Conservation (phyloP, 2,113 vertebrate species). For the Centropristis striata region DNA sequence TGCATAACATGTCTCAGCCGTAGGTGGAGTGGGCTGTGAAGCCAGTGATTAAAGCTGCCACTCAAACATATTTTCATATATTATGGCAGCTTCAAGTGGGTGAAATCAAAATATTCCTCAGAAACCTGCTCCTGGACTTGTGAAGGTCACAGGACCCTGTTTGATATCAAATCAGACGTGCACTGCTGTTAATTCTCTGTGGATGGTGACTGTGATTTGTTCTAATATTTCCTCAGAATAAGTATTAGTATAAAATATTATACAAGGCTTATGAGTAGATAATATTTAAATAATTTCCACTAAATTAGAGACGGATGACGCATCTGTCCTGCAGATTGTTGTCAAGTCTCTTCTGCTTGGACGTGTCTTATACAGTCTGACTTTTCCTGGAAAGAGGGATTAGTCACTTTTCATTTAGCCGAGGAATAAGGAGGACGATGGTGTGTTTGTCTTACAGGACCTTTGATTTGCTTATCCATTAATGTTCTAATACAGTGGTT, state of each 20-base stretch:
- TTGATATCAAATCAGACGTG: background rate
- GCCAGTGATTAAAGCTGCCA: conserved; percentile 40
- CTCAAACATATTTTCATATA: conserved; percentile 15
- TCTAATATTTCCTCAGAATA: too few relatives aligned
- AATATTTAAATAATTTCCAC: too few relatives aligned
- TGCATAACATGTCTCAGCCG: conserved; percentile 51
- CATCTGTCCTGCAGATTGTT: background rate
- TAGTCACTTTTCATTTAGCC: background rate
- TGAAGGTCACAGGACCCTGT: background rate
- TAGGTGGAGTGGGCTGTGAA: conserved; percentile 53
- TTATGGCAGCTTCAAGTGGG: background rate
- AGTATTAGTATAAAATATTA: too few relatives aligned
- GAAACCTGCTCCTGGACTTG: background rate
- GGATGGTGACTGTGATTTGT: background rate
- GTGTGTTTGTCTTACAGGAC: too few relatives aligned
- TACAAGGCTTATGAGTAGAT: too few relatives aligned
- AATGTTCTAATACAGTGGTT: too few relatives aligned
- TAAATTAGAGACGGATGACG: background rate
- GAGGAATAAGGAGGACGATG: too few relatives aligned
- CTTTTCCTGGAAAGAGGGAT: background rate
- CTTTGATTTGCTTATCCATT: too few relatives aligned
- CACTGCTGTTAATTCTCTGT: background rate
- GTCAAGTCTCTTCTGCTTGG: background rate
- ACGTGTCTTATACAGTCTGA: background rate
- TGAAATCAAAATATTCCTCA: background rate